Conservation (phyloP, 1,140 invertebrate genomes). For the Eubasilissa regina region DNA sequence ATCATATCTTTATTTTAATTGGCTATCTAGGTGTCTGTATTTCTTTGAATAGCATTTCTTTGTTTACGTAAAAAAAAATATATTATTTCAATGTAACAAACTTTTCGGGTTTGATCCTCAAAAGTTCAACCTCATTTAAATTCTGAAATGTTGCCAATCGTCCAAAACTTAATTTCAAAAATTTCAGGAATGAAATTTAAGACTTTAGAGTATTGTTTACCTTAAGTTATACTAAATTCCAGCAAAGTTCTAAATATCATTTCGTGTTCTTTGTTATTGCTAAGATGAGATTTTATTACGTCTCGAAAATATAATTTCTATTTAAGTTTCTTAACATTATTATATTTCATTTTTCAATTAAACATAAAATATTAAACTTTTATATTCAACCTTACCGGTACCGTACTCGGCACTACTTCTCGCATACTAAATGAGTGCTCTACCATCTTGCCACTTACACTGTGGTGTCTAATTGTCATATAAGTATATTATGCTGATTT, state of each 20-base stretch:
- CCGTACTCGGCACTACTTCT: no score
- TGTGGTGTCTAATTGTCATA: no score
- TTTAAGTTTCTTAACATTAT: not conserved
- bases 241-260: no score
- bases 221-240: conserved; percentile 1
- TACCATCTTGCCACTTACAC: no score
- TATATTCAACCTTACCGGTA: no score
- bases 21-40: not conserved
- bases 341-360: not conserved
- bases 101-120: not conserved
- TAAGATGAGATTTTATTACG: no score
- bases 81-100: conserved; percentile 1
- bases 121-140: not conserved
- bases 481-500: no score
- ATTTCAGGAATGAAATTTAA: not conserved
- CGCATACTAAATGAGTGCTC: no score
- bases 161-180: not conserved
- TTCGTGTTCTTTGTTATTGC: no score
- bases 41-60: conserved; percentile 1
- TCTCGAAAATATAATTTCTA: no score
- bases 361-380: no score
- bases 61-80: not conserved
- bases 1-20: no score
- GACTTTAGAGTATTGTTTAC: not conserved
- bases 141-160: conserved; percentile 15